Evolutionary conservation across 2,888 invertebrate genomes (phyloP).

Genomic region (Yponomeuta malinellus): DNA sequence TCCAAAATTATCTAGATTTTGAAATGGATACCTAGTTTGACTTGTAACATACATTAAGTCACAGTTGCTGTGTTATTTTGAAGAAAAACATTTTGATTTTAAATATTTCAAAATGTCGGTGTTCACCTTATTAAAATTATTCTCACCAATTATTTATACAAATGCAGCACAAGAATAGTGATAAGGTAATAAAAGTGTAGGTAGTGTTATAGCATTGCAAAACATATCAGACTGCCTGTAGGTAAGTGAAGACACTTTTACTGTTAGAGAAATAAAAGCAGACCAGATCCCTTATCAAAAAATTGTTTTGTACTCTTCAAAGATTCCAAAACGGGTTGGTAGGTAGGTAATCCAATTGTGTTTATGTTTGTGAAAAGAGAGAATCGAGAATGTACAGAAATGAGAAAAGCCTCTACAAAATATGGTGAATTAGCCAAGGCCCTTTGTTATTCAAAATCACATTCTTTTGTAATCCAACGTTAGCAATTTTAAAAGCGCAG

Average conservation of each 20-base stretch:
- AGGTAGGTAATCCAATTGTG: conserved; percentile 32
- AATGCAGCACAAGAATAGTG: neutral
- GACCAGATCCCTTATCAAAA: conserved; percentile 14
- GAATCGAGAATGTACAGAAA: conserved; percentile 39
- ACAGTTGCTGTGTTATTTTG: no score
- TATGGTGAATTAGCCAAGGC: neutral
- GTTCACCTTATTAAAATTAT: no score
- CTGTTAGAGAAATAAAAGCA: conserved; percentile 4
- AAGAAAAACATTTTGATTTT: no score
- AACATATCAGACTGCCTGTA: neutral
- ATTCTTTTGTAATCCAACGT: neutral
- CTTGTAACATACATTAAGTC: no score
- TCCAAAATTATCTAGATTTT: no score
- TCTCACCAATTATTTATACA: neutral
- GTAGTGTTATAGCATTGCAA: conserved; percentile 6
- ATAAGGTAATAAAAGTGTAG: neutral
- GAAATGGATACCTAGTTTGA: no score
- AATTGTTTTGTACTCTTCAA: neutral
- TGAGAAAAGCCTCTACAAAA: conserved; percentile 25
- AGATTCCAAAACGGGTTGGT: neutral
- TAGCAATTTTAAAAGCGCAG: no score
- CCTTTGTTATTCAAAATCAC: neutral
- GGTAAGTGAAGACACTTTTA: neutral
- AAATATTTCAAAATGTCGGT: no score
- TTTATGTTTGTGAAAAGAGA: conserved; percentile 74